phyloP scores from a whole-genome alignment of 1,140 invertebrate genomes.

The Bradynema listronoti region DNA sequence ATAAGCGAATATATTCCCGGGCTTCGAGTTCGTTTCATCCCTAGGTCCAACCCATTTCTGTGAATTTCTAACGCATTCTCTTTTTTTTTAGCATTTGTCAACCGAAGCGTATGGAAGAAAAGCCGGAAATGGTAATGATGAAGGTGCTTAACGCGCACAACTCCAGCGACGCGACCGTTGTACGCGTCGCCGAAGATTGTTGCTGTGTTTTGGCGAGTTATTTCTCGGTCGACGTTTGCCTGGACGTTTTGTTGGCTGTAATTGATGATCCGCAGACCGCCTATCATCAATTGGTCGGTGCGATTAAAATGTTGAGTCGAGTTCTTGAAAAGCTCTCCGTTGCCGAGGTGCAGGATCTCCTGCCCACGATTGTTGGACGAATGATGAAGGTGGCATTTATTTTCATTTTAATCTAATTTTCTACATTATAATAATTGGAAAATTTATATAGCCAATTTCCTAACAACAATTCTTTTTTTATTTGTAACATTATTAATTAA shows the following conservation, averaged over 20 bases:
- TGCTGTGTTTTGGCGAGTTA: slow-evolving; percentile 69
- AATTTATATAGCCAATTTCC: background rate
- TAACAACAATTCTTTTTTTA: slow-evolving; percentile 44
- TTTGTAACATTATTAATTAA: slow-evolving; percentile 18
- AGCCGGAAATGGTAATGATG: slow-evolving; percentile 77
- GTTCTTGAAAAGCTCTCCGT: slow-evolving; percentile 68
- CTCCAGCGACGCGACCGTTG: slow-evolving; percentile 68
- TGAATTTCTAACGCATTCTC: no score
- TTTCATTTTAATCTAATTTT: background rate
- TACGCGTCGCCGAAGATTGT: slow-evolving; percentile 66
- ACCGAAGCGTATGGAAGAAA: slow-evolving; percentile 71
- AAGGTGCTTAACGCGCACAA: slow-evolving; percentile 78
- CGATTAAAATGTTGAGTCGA: slow-evolving; percentile 84
- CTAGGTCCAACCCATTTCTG: no score
- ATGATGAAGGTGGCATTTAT: slow-evolving; percentile 68
- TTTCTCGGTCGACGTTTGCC: slow-evolving; percentile 68
- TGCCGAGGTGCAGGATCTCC: slow-evolving; percentile 66
- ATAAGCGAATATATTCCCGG: no score
- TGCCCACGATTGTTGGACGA: slow-evolving; percentile 76
- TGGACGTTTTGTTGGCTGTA: slow-evolving; percentile 70
- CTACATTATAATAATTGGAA: background rate
- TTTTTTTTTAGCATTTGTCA: slow-evolving; percentile 62
- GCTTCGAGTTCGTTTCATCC: no score
- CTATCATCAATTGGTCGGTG: slow-evolving; percentile 77
- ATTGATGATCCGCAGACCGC: slow-evolving; percentile 70